Evolutionary conservation across 2,888 invertebrate genomes (phyloP).

Genomic region (Drosophila eohydei): DNA sequence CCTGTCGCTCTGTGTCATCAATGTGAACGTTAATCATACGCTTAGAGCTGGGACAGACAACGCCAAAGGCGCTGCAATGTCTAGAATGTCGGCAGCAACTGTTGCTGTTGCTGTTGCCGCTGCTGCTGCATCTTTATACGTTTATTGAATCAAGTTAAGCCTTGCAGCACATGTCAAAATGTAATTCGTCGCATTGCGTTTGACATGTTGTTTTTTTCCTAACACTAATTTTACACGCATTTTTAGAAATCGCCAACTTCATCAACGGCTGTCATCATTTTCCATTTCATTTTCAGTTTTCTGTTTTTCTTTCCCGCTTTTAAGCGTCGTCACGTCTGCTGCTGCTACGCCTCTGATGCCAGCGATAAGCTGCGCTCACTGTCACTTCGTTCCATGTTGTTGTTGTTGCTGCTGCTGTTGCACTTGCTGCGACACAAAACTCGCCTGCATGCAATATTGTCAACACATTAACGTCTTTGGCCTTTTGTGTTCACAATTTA

Average conservation of each 20-base stretch:
- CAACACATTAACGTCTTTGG: constrained; percentile 79
- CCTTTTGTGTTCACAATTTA: constrained; percentile 79
- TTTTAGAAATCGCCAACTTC: constrained; percentile 81
- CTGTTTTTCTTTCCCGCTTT: constrained; percentile 18
- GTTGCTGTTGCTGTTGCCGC: constrained; percentile 3
- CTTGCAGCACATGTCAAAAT: constrained; percentile 67
- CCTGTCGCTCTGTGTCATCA: constrained; percentile 61
- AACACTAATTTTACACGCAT: constrained; percentile 81
- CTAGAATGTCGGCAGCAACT: constrained; percentile 14
- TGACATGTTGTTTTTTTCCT: constrained; percentile 75
- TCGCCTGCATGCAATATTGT: constrained; percentile 79
- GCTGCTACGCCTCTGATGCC: constrained; percentile 56
- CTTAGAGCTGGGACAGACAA: constrained; percentile 74
- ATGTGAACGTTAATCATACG: constrained; percentile 80
- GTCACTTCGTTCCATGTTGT: constrained; percentile 35
- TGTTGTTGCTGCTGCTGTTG: constrained; percentile 10
- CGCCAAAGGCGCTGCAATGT: constrained; percentile 45
- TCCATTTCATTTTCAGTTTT: constrained; percentile 10
- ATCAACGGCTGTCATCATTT: constrained; percentile 79
- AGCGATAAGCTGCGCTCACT: constrained; percentile 68
- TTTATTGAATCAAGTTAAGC: constrained; percentile 70
- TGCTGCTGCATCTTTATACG: constrained; percentile 19
- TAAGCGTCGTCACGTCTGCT: constrained; percentile 65
- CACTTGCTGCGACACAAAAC: constrained; percentile 43
- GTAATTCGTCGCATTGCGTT: constrained; percentile 76